Conservation (phyloP, 2,797 vertebrate species). For the Paguma larvata region DNA sequence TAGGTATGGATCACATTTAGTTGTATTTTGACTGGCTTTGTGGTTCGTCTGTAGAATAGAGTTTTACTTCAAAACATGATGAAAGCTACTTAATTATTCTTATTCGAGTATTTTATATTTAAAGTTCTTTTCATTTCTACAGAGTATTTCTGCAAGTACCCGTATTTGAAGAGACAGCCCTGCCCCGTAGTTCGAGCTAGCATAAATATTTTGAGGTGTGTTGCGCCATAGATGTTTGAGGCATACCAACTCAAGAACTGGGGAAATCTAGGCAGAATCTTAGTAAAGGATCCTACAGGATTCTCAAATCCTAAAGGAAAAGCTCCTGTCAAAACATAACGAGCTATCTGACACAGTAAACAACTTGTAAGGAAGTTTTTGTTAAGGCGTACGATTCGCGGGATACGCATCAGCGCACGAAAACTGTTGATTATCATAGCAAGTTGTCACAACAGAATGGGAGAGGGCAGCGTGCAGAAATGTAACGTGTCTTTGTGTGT, state of each 20-base stretch:
- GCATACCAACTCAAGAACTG: neutral
- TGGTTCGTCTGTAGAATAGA: neutral
- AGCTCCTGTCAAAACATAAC: conserved; percentile 60
- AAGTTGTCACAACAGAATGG: neutral
- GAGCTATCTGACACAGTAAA: conserved; percentile 58
- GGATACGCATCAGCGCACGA: neutral
- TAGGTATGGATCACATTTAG: neutral
- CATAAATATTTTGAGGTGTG: neutral
- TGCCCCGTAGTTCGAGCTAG: neutral
- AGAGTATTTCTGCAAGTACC: neutral
- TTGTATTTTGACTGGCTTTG: conserved; percentile 22
- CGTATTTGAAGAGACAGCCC: neutral
- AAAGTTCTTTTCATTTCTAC: conserved; percentile 2
- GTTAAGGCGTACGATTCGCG: conserved; percentile 30
- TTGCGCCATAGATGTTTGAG: neutral
- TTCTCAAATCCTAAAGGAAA: conserved; percentile 65
- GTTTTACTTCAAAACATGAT: neutral
- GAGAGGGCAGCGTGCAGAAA: neutral
- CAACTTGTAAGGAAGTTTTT: conserved; percentile 46
- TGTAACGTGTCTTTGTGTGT: neutral
- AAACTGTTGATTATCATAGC: conserved; percentile 56
- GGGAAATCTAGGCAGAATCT: neutral
- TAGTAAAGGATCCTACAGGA: neutral
- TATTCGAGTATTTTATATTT: neutral
- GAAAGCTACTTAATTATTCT: conserved; percentile 19